These are phyloP conservation scores for Oceanites oceanicus DNA, from an alignment of 2,113 vertebrate genomes.

Conservation along the genomic window DNA sequence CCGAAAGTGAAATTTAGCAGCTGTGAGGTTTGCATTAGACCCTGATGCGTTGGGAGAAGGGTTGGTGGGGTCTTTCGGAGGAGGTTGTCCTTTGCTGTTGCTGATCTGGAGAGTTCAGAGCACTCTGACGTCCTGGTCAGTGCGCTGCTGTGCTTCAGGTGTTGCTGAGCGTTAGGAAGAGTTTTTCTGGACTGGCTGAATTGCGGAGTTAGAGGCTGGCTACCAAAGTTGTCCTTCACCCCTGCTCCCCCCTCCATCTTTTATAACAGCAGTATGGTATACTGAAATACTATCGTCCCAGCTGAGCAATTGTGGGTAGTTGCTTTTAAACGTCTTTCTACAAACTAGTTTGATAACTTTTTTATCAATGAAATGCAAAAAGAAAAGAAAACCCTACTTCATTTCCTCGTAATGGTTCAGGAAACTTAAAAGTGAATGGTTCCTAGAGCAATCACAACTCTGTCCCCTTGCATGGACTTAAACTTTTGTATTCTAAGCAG, in stretches of 20 bases:
- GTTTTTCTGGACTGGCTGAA: conserved; percentile 41
- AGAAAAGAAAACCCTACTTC: conserved; percentile 48
- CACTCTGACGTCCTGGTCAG: neutral
- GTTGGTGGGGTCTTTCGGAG: neutral
- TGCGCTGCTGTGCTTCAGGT: neutral
- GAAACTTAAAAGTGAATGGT: conserved; percentile 42
- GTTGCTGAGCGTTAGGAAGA: conserved; percentile 14
- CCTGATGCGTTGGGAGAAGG: neutral
- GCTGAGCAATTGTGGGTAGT: conserved; percentile 58
- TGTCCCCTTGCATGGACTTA: conserved; percentile 62
- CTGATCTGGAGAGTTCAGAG: neutral
- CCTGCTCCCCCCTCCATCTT: conserved; percentile 45
- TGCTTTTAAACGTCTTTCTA: conserved; percentile 74
- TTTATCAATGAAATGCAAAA: conserved; percentile 73
- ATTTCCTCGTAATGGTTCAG: conserved; percentile 59
- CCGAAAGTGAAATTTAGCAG: conserved; percentile 33
- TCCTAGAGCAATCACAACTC: conserved; percentile 65
- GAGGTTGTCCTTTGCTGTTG: neutral
- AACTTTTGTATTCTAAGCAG: conserved; percentile 69
- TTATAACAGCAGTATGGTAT: conserved; percentile 77
- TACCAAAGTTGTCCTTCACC: conserved; percentile 72
- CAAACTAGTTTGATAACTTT: conserved; percentile 76
- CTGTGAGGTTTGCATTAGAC: conserved; percentile 7
- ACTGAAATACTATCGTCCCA: conserved; percentile 61
- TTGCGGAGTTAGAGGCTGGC: conserved; percentile 60